These are phyloP conservation scores for Crossaster papposus DNA, from an alignment of 53 echinoderm and acorn worm genomes.

Conservation along the genomic window DNA sequence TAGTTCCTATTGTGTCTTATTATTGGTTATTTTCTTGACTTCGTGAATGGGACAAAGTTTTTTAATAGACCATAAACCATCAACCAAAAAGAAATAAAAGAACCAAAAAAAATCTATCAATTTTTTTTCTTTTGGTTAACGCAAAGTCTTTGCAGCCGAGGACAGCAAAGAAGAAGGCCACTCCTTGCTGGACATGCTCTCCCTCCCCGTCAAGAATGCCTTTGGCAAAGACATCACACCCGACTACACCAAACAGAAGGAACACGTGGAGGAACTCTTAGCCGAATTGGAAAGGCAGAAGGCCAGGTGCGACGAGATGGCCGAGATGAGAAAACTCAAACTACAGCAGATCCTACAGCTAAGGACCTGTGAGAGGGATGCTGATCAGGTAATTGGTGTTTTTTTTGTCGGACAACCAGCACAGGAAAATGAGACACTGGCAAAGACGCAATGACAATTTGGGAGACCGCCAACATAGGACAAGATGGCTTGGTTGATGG, in stretches of 20 bases:
- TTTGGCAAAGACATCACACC: conserved; percentile 97
- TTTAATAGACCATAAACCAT: too few species aligned
- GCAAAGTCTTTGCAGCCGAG: conserved; percentile 70
- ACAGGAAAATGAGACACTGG: too few species aligned
- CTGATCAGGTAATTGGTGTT: conserved; percentile 98
- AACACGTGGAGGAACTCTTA: conserved; percentile 76
- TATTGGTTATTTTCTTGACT: too few species aligned
- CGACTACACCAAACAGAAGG: conserved; percentile 67
- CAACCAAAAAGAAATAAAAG: too few species aligned
- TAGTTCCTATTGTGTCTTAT: too few species aligned
- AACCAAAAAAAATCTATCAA: neutral
- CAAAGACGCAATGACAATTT: too few species aligned
- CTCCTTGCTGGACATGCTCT: conserved; percentile 81
- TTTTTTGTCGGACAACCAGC: too few species aligned
- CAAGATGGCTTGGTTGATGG: too few species aligned
- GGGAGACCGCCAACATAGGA: too few species aligned
- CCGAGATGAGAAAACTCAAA: conserved; percentile 83
- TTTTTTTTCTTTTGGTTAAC: neutral
- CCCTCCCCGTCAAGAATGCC: conserved; percentile 86
- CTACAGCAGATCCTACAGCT: conserved; percentile 91
- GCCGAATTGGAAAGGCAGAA: conserved; percentile 80
- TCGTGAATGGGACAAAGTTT: too few species aligned
- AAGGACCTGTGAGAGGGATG: conserved; percentile 90
- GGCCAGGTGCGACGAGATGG: conserved; percentile 72
- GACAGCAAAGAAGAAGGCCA: conserved; percentile 82